Evolutionary conservation across 1,140 invertebrate genomes (phyloP), one percentile per base, ranked within the genome.

Genomic region (Wasmannia auropunctata): DNA sequence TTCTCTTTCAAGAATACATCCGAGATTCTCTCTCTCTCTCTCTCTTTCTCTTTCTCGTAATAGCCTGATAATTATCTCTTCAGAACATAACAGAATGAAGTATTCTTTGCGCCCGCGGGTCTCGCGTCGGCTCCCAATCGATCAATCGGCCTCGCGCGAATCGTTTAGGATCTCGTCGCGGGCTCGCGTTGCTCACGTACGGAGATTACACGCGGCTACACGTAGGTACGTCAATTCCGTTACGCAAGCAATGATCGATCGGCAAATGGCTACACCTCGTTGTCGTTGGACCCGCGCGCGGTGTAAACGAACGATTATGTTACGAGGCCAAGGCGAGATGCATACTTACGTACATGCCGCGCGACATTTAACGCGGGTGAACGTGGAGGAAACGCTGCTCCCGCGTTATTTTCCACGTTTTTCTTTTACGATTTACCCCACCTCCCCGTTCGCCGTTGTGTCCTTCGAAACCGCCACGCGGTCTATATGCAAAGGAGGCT

Each of bases 261-360:
- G 89, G 90, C 88, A 88, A 91, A 89, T 86, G 88, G 86, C 89
- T 92, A 93, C 91, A 90, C 86, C 86, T 91, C 88, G 91, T 91
- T 90, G 90, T 88, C 90, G 83, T 84, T n/a, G 81, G 86, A 75
- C 75, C 58, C 51, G n/a, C 34, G 74, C 86, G 87, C 89, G 87
- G 87, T 93, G 90, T 87, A 92, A 90, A 92, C 90, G 90, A 90
- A 89, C 93, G 89, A 92, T 93, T 93, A 93, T 90, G 87, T 93
- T 93, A 93, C 87, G 91, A 93, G 93, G 93, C 93, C 93, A 94
- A 94, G 93, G 93, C 92, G 90, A 80, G 76, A 93, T 91, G 91
- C 86, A 90, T 86, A 85, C 49, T 67, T 86, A 88, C 86, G 74
- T 86, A 88, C 86, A 67, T 70, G 60, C 83, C 74, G 37, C 58